Base-by-base conservation (phyloP, 2,113 vertebrate species). In the Sebastes fasciatus region DNA sequence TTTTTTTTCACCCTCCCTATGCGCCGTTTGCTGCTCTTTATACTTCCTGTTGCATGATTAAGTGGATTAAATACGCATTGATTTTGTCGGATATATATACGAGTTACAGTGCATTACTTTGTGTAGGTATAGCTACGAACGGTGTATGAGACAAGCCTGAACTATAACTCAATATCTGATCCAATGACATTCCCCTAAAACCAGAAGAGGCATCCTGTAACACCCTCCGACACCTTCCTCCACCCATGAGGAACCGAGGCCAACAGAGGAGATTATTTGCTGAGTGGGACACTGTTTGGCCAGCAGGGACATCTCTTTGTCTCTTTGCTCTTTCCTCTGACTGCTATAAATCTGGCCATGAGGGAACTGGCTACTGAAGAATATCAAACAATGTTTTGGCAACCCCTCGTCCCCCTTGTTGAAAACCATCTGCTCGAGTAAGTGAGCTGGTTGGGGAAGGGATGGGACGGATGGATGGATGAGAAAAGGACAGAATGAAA, bases 371-470 rank as follows among this genome's bases (percentile, higher is more conserved):
- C 61, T 66, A 63, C 74, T 73, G 74, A 75, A 84, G 73, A 85
- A 85, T 82, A 89, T 85, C 84, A 79, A 81, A 80, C 89, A 85
- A 66, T 85, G 86, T 89, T 89, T 87, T 86, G 75, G 81, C 88
- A 88, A 74, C 74, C 48, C 34, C 42, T 45, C 0, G 6, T 82
- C 78, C 62, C 34, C 70, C 73, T 83, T 75, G 79, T 61, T 88
- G 86, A 85, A 91, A 91, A 87, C 76, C 83, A 86, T 92, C 88
- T 81, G 86, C 79, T 77, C 76, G 72, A 82, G 82, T 62, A 52
- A 70, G 71, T 71, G 86, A 81, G 63, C 74, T 60, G 72, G 82
- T 82, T 70, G 45, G 73, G 43, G 79, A 67, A 67, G 26, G 79
- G 43, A 87, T 61, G 43, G 79, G 66, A 67, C 21, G 79, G 43